Conservation (phyloP, 1,140 invertebrate species). For the Spodoptera litura region DNA sequence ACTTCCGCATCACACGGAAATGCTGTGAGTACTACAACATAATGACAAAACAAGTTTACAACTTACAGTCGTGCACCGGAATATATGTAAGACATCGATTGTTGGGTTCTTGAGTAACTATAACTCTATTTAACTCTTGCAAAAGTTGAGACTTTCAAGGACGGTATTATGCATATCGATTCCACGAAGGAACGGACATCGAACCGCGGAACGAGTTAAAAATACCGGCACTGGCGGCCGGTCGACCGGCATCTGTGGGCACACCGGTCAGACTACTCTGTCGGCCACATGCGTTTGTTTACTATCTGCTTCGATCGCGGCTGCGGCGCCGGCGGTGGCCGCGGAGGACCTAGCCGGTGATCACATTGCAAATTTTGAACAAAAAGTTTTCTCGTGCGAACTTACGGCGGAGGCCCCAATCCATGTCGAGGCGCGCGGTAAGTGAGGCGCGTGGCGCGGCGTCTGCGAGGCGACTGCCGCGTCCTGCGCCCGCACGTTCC, state of each 20-base stretch:
- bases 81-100: constrained; percentile 56
- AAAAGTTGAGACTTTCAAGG: constrained; percentile 71
- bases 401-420: constrained; percentile 94
- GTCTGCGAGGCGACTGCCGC: constrained; percentile 80
- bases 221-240: constrained; percentile 75
- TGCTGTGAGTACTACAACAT: constrained; percentile 63
- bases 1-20: constrained; percentile 56
- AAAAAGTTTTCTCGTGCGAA: constrained; percentile 69
- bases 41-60: constrained; percentile 71
- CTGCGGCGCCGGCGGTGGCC: constrained; percentile 55
- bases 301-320: constrained; percentile 77
- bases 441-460: constrained; percentile 75
- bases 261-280: constrained; percentile 81
- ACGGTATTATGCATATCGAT: constrained; percentile 83
- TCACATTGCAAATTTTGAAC: constrained; percentile 56
- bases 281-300: constrained; percentile 84
- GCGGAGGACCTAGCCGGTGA: constrained; percentile 53
- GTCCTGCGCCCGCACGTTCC: constrained; percentile 73
- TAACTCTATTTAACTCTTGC: constrained; percentile 67
- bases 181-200: constrained; percentile 82
- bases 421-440: constrained; percentile 85
- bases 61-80: constrained; percentile 62
- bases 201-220: constrained; percentile 84
- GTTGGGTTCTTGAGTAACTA: constrained; percentile 57
- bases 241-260: constrained; percentile 78